These are phyloP conservation scores for Dryobates pubescens DNA, from an alignment of 2,797 vertebrate genomes.

Conservation along the genomic window DNA sequence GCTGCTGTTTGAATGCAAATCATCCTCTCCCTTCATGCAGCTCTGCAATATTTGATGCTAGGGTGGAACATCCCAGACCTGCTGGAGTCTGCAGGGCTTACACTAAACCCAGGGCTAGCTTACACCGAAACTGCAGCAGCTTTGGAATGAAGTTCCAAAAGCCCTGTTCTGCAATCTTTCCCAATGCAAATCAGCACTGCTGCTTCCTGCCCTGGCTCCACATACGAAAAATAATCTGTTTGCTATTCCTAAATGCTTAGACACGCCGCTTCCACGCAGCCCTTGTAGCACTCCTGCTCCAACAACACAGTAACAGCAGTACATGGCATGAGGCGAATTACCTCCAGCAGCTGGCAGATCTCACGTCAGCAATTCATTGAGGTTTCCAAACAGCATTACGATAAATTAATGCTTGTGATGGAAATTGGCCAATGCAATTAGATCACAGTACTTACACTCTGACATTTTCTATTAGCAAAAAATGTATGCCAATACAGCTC, in stretches of 20 bases:
- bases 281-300: neutral
- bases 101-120: neutral
- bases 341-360: constrained; percentile 29
- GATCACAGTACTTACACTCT: neutral
- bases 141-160: neutral
- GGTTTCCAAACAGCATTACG: constrained; percentile 26
- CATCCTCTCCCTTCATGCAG: neutral
- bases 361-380: neutral
- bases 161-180: neutral
- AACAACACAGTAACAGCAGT: neutral
- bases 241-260: neutral
- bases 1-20: constrained; percentile 42
- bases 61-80: neutral
- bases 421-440: constrained; percentile 44
- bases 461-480: constrained; percentile 51
- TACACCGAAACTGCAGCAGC: neutral
- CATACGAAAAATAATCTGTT: neutral
- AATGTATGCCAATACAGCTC: neutral
- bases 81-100: neutral
- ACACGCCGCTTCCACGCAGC: neutral
- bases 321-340: rapidly evolving
- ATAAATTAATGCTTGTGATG: constrained; percentile 59
- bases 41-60: neutral
- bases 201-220: neutral
- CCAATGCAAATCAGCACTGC: neutral